Conservation (phyloP, 2,888 invertebrate genomes). For the Charanyca ferruginea region DNA sequence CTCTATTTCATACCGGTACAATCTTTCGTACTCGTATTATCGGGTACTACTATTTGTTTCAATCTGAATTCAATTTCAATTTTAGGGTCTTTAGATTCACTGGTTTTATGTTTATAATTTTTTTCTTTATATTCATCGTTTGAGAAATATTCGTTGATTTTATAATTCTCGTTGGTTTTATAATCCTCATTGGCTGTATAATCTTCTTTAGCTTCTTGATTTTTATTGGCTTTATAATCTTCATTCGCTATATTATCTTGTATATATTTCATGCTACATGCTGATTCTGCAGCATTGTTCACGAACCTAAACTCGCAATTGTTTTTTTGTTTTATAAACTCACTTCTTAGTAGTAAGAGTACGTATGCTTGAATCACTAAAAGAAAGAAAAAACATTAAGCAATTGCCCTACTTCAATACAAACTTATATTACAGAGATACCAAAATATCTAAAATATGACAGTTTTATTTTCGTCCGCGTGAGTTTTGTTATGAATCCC, state of each 20-base stretch:
- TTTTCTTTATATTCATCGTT: not conserved
- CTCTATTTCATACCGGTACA: not conserved
- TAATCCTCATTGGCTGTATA: not conserved
- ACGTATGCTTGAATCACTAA: constrained; percentile 57
- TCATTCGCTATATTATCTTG: not conserved
- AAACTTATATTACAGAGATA: no score
- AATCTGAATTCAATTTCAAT: no score
- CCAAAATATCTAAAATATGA: no score
- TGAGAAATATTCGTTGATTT: no score
- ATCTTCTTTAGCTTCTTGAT: not conserved
- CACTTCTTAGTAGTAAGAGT: constrained; percentile 54
- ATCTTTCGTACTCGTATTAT: not conserved
- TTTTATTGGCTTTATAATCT: no score
- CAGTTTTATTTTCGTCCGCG: no score
- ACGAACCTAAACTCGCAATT: constrained; percentile 42
- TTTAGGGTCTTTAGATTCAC: not conserved
- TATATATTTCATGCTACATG: constrained; percentile 13
- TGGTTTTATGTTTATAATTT: not conserved
- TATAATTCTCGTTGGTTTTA: no score
- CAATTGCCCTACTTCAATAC: no score
- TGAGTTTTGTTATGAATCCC: no score
- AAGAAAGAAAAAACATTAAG: no score
- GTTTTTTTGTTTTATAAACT: constrained; percentile 47
- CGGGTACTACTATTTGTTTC: not conserved
- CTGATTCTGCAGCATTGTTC: constrained; percentile 41